Evolutionary conservation across 2,888 invertebrate genomes (phyloP), one percentile per base, ranked within the genome.

Genomic region (Lasioglossum zephyrum): DNA sequence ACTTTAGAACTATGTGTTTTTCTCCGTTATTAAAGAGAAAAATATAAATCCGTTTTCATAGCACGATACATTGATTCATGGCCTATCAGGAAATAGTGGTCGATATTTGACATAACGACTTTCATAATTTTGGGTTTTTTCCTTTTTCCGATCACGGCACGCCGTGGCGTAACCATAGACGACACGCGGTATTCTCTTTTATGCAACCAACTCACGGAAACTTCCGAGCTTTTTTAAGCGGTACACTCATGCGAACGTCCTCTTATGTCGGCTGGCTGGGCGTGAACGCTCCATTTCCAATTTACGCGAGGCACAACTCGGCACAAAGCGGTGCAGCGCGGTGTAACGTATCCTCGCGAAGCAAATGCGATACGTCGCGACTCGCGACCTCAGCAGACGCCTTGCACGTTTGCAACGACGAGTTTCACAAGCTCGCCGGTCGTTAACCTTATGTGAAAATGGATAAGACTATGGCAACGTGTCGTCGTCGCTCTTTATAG

Each of bases 391-490:
- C 66, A 86, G 66, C 72, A 39, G 60, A 69, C 72, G 77, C 22
- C 36, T 75, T 53, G 77, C 73, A 53, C 77, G 77, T 63, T 69
- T 31, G 72, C 85, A 36, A 69, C 66, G 73, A 53, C 36, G 76
- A 74, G 87, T 90, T 91, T 90, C 86, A 89, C 82, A 84, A 89
- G 82, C 69, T 18, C 79, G 41, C 85, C 70, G 92, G 92, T 92
- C 92, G 85, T 92, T 92, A 90, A 91, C 92, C 92, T 92, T 92
- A 86, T 87, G 91, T 89, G 91, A 92, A 92, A 92, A 89, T 90
- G 92, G 90, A 92, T 92, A 92, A 92, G 88, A 76, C 84, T 77
- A 80, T 79, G 91, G 91, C 89, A 90, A 90, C 90, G 81, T 39
- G 39, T 39, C 39, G 36, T 77, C 83, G 89, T 75, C 63, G 63